Evolutionary conservation across 2,888 invertebrate species (phyloP).

Genomic region (Ecdyonurus torrentis): DNA sequence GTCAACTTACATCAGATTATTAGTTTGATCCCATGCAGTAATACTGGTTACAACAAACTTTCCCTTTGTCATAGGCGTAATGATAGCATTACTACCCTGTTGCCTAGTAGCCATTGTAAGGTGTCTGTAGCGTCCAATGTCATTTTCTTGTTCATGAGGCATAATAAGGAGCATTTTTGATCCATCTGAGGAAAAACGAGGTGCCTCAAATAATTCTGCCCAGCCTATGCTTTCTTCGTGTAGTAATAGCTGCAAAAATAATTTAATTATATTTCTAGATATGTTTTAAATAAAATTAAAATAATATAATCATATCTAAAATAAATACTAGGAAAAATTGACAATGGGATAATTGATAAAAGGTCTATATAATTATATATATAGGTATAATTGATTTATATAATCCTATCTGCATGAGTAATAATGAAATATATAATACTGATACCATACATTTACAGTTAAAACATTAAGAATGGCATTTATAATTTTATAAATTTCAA

Average conservation of each 20-base stretch:
- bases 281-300: no score
- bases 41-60: constrained; percentile 55
- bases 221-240: constrained; percentile 48
- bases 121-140: constrained; percentile 26
- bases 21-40: constrained; percentile 48
- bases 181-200: constrained; percentile 42
- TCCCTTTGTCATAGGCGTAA: constrained; percentile 39
- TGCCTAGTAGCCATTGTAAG: constrained; percentile 26
- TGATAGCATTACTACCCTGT: constrained; percentile 30
- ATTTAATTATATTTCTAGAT: no score
- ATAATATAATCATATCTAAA: no score
- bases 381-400: no score
- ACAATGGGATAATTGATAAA: no score
- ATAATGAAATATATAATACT: no score
- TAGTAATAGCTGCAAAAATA: constrained; percentile 24
- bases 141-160: constrained; percentile 41
- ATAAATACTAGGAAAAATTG: no score
- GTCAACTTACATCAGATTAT: constrained; percentile 44
- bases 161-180: constrained; percentile 52
- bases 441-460: no score
- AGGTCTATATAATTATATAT: no score
- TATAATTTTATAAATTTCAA: no score
- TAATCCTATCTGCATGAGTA: no score
- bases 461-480: no score
- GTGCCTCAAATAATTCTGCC: constrained; percentile 60